phyloP scores from a whole-genome alignment of 2,113 vertebrate species.

The Lethenteron reissneri region DNA sequence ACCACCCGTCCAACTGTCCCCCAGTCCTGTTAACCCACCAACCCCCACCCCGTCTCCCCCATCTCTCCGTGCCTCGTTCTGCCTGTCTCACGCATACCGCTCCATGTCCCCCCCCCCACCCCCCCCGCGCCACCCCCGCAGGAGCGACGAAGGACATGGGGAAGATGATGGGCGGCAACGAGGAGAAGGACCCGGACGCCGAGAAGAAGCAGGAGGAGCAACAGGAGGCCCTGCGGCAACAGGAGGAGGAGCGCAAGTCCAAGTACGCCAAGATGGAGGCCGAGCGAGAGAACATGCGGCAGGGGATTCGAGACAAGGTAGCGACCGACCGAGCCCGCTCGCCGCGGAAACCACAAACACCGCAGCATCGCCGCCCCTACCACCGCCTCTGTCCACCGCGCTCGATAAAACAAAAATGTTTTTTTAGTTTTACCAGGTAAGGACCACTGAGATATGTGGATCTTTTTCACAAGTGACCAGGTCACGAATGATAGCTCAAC shows the following conservation, averaged over 20 bases:
- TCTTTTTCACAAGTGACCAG: too few species aligned
- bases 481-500: too few species aligned
- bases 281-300: slow-evolving; percentile 57
- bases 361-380: too few species aligned
- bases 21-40: background rate
- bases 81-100: background rate
- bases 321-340: too few species aligned
- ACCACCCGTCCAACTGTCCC: background rate
- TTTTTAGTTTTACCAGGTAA: too few species aligned
- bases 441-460: too few species aligned
- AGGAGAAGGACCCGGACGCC: slow-evolving; percentile 56
- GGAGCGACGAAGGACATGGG: slow-evolving; percentile 65
- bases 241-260: slow-evolving; percentile 68
- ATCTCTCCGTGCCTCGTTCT: too few species aligned
- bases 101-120: background rate
- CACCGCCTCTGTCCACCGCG: too few species aligned
- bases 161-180: slow-evolving; percentile 50
- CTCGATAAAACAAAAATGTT: too few species aligned
- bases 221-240: slow-evolving; percentile 58
- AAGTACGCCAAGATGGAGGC: slow-evolving; percentile 73
- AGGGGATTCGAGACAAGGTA: slow-evolving; percentile 80
- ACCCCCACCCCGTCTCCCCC: background rate
- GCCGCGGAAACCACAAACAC: too few species aligned
- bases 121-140: slow-evolving; percentile 15
- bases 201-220: slow-evolving; percentile 67